Evolutionary conservation across 2,888 invertebrate genomes (phyloP).

Genomic region (Gortyna flavago): DNA sequence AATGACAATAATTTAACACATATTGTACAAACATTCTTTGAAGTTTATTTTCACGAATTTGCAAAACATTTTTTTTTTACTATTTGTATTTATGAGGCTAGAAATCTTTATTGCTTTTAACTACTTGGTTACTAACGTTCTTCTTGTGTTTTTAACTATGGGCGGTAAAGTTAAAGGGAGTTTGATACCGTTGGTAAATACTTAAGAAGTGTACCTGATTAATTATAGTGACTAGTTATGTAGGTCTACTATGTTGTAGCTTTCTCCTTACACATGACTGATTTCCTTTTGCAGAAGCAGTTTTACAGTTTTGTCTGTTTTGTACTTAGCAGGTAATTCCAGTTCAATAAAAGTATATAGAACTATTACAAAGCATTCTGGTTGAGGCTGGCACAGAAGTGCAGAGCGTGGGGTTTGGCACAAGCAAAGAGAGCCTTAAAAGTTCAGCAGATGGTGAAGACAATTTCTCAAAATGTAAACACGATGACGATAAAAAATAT

Average conservation of each 20-base stretch:
- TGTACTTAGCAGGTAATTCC: neutral
- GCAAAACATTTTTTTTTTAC: neutral
- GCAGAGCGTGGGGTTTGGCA: neutral
- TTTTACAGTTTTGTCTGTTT: neutral
- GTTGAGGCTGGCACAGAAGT: neutral
- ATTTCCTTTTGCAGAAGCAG: neutral
- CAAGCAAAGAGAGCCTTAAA: neutral
- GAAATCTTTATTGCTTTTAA: slow-evolving; percentile 6
- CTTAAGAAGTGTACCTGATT: neutral
- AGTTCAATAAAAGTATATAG: neutral
- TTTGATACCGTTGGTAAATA: slow-evolving; percentile 8
- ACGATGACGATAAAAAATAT: no score
- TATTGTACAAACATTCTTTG: slow-evolving; percentile 25
- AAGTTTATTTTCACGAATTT: slow-evolving; percentile 4
- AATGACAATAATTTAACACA: slow-evolving; percentile 20
- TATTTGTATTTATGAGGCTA: slow-evolving; percentile 13
- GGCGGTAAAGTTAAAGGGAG: slow-evolving; percentile 27
- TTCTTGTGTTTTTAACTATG: neutral
- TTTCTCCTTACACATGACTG: neutral
- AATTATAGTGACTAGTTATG: neutral
- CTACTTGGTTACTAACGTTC: neutral
- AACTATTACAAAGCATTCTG: neutral
- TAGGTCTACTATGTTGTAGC: neutral
- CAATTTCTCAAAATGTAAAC: no score
- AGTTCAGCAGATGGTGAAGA: no score